These are phyloP conservation scores for Hormiphora californensis DNA, from an alignment of 37 sponge, comb jelly and placozoan species.

Conservation along the genomic window DNA sequence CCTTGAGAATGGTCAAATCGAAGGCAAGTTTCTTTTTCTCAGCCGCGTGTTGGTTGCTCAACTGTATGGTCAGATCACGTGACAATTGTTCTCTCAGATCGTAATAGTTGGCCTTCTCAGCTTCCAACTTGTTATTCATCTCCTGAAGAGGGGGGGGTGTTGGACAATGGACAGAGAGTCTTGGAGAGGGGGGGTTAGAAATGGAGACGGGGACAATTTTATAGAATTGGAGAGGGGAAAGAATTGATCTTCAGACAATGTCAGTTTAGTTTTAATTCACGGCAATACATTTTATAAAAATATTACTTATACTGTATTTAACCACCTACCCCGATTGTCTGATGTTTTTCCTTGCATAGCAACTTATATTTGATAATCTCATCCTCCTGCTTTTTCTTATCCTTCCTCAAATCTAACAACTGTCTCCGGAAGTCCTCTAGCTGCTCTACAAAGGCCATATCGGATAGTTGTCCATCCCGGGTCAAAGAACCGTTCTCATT, in stretches of 20 bases:
- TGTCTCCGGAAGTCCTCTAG: slow-evolving; percentile 6
- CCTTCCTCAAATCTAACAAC: slow-evolving; percentile 17
- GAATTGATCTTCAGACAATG: no score
- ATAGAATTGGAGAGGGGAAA: no score
- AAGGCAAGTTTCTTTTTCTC: slow-evolving; percentile 14
- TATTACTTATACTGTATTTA: no score
- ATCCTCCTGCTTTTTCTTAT: slow-evolving; percentile 14
- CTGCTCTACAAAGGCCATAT: slow-evolving; percentile 15
- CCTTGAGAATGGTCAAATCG: slow-evolving; percentile 8
- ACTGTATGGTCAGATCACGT: slow-evolving; percentile 21
- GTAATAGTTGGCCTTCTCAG: slow-evolving; percentile 25
- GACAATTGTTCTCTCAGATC: slow-evolving; percentile 6
- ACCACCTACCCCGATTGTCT: neutral
- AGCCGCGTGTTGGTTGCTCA: neutral
- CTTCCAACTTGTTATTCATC: slow-evolving; percentile 18
- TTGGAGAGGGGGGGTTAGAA: no score
- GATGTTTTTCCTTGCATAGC: slow-evolving; percentile 28
- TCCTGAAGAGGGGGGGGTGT: slow-evolving; percentile 16
- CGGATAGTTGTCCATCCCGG: neutral
- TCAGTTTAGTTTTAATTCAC: no score
- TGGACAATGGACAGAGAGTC: no score
- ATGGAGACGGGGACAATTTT: no score
- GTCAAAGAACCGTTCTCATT: slow-evolving; percentile 10
- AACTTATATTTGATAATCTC: slow-evolving; percentile 37
- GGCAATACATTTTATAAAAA: no score